phyloP scores from a whole-genome alignment of 37 sponge, comb jelly and placozoan genomes.

The Bolinopsis microptera region DNA sequence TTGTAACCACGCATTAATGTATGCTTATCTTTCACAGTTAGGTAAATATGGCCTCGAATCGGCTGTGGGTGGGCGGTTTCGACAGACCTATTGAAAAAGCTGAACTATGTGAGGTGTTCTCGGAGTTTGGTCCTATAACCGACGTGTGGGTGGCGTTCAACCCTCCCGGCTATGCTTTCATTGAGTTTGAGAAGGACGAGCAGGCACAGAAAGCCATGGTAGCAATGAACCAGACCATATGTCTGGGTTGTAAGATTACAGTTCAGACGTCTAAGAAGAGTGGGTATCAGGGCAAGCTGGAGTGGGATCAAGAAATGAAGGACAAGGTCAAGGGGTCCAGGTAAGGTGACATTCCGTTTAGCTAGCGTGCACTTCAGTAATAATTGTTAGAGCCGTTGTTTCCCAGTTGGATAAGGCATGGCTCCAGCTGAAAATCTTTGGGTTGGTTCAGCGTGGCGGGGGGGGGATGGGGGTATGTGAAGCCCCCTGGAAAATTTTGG shows the following conservation, averaged over 20 bases:
- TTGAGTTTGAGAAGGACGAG: slow-evolving; percentile 16
- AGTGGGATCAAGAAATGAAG: neutral
- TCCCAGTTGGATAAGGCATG: too few relatives aligned
- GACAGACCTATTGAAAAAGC: neutral
- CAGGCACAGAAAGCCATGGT: neutral
- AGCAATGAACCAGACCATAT: neutral
- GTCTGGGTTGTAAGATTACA: neutral
- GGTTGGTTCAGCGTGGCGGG: too few relatives aligned
- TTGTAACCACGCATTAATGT: too few relatives aligned
- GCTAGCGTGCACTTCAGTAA: too few relatives aligned
- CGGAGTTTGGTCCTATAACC: neutral
- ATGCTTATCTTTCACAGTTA: too few relatives aligned
- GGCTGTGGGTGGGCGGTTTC: neutral
- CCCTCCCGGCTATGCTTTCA: slow-evolving; percentile 5
- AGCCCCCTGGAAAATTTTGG: too few relatives aligned
- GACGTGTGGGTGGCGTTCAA: slow-evolving; percentile 20
- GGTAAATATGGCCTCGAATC: neutral
- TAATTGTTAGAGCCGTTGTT: too few relatives aligned
- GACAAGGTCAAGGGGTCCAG: neutral
- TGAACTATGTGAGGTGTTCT: neutral
- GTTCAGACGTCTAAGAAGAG: slow-evolving; percentile 47
- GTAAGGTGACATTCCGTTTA: too few relatives aligned
- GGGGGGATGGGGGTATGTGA: too few relatives aligned
- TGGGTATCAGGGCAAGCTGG: neutral
- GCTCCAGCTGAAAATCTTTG: too few relatives aligned